Evolutionary conservation across 2,113 vertebrate species (phyloP), one percentile per base, ranked within the genome.

Genomic region (Columba livia): DNA sequence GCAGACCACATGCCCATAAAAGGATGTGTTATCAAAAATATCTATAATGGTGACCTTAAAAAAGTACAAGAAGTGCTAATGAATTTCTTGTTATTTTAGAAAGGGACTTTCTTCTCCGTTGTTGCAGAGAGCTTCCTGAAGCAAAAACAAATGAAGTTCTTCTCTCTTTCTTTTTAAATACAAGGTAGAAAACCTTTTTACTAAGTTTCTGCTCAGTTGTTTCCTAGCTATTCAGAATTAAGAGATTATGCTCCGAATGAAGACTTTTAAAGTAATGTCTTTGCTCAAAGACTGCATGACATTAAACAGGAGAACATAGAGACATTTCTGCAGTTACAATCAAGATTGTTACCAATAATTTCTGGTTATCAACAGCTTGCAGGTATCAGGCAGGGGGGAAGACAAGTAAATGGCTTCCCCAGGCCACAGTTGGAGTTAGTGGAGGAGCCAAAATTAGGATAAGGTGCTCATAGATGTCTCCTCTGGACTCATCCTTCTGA

Each of bases 1-100:
- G 61, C 70, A 95, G 83, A 93, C 80, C 96, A 95, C 96, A 79
- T 54, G 77, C 54, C 1, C 83, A 78, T 90, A 95, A 96, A 91
- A 97, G 96, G 96, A 96, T 97, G 96, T 96, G 86, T 79, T 97
- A 94, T 97, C 96, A 95, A 96, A 97, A 97, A 96, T 96, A 96
- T 96, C 96, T 96, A 10, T 85, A 94, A 93, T 95, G 96, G 95
- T 97, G 96, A 96, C 96, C 96, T 97, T 97, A 96, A 97, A 96
- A 95, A 92, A 69, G 92, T 65, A 96, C 96, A 77, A 96, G 93
- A 88, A 87, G 80, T 93, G 86, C 93, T 94, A 96, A 97, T 96
- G 96, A 96, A 94, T 87, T 96, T 95, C 96, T 97, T 96, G 96
- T 96, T 97, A 96, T 97, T 97, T 92, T 89, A 95, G 93, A 97